Conservation (phyloP, 2,797 vertebrate genomes). For the Bradypodion pumilum region DNA sequence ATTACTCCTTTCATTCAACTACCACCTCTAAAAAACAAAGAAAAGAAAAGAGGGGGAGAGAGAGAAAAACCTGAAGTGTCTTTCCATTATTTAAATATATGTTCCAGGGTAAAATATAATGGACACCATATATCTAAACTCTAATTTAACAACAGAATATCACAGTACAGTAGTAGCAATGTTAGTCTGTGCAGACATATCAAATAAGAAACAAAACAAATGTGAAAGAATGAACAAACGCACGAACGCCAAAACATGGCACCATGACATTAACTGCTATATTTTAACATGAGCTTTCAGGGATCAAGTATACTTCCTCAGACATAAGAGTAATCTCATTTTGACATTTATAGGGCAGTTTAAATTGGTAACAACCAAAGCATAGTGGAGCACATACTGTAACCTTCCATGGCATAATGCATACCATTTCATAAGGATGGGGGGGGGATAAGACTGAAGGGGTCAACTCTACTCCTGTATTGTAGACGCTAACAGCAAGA, state of each 20-base stretch:
- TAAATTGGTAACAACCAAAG: slow-evolving; percentile 10
- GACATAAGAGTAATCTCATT: too few species aligned
- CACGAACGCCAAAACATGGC: too few species aligned
- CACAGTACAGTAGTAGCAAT: too few species aligned
- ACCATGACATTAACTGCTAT: too few species aligned
- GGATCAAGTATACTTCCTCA: too few species aligned
- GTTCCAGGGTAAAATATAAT: slow-evolving; percentile 39
- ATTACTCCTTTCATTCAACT: not conserved
- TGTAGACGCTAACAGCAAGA: not conserved
- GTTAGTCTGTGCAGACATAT: too few species aligned
- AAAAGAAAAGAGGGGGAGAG: not conserved
- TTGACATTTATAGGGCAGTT: too few species aligned
- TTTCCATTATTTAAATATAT: slow-evolving; percentile 31
- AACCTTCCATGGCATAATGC: not conserved
- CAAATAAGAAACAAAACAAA: too few species aligned
- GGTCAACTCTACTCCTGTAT: not conserved
- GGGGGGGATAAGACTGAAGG: not conserved
- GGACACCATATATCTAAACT: not conserved
- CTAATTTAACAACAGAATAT: slow-evolving; percentile 39
- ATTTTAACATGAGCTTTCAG: too few species aligned
- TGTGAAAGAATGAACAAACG: too few species aligned
- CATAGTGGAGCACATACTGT: slow-evolving; percentile 9
- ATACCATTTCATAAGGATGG: not conserved
- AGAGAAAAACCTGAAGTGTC: not conserved
- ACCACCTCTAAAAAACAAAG: not conserved